Evolutionary conservation across 1,140 invertebrate species (phyloP), one percentile per base, ranked within the genome.

Genomic region (Schlechtendalia chinensis): DNA sequence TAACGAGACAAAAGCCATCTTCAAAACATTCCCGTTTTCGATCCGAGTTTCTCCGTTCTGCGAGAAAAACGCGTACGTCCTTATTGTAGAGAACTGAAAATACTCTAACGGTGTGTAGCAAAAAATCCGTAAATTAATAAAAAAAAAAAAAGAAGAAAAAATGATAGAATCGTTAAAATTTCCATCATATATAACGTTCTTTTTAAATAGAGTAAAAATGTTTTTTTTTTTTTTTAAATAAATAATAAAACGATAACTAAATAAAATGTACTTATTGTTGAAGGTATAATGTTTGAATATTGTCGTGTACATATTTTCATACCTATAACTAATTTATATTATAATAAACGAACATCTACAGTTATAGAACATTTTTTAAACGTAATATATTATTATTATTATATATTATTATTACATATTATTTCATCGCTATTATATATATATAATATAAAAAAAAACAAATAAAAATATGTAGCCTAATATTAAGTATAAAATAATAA

Each of bases 261-360:
- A 74, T 32, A 39, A 24, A 50, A 61, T 79, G 75, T 79, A 79
- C 75, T 79, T 79, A 63, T 54, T 79, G 22, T 22, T 58, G 50
- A 50, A 11, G n/a, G 19, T 24, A 75, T 22, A 74, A 59, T 24
- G 24, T 50, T 79, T 63, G 16, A 79, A 61, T 63, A 61, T 50
- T 63, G 50, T 39, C 45, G 58, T 79, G 75, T 79, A 79, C n/a
- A 79, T 79, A 79, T 50, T 63, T 79, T 63, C 58, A 24, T 63
- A 63, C 17, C 22, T 29, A 63, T 12, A 10, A 47, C 27, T 63
- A 79, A 63, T 50, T 77, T 27, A 69, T 50, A 47, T 27, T 77
- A 61, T 71, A 50, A 53, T 24, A 77, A 77, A 22, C 19, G 19
- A 27, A 4, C 39, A 59, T 71, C 67, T 71, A 53, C 47, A 27